Base-by-base conservation (phyloP, 1,140 invertebrate genomes). In the Listronotus oregonensis region DNA sequence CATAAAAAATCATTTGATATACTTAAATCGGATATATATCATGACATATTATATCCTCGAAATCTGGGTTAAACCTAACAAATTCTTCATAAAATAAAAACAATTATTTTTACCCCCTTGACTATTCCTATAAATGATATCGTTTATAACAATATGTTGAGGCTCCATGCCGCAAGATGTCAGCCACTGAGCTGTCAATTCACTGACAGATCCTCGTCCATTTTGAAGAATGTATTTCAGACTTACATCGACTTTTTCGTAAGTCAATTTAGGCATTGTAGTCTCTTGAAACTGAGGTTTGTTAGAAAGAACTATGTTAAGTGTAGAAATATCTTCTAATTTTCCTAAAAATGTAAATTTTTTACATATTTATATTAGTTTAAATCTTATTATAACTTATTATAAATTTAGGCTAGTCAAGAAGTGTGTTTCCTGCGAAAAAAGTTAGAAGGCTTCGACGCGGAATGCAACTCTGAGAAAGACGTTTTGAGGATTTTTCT, bases 191-290 rank as follows among this genome's bases (percentile, higher is more conserved):
- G 91, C 89, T 47, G 93, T 89, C 31, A 92, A 78, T 79, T 94
- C 92, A 0, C 90, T 91, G 7, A 95, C 87, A 15, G 90, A 90
- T 34, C 92, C 94, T 85, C 89, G 92, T 14, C 93, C 93, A 74
- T 88, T 87, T 18, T 85, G 85, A 11, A 95, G 81, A 60, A 96
- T 84, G 59, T 83, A 85, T 71, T 87, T 86, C 18, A 94, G 82
- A 70, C 90, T 93, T 68, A 92, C 84, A 71, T 87, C 84, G 1
- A 85, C 81, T 42, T 84, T 79, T 58, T 85, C 81, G 65, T 86
- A 84, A 15, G 83, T 77, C 18, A 92, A 69, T 71, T 84, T 80
- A 37, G 89, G 82, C 68, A 82, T 67, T 6, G 75, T 55, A 63
- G 44, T 46, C 4, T 69, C 77, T 34, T 69, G 70, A 51, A 80